Conservation (phyloP, 2,888 invertebrate species). For the Drosophila lacicola region DNA sequence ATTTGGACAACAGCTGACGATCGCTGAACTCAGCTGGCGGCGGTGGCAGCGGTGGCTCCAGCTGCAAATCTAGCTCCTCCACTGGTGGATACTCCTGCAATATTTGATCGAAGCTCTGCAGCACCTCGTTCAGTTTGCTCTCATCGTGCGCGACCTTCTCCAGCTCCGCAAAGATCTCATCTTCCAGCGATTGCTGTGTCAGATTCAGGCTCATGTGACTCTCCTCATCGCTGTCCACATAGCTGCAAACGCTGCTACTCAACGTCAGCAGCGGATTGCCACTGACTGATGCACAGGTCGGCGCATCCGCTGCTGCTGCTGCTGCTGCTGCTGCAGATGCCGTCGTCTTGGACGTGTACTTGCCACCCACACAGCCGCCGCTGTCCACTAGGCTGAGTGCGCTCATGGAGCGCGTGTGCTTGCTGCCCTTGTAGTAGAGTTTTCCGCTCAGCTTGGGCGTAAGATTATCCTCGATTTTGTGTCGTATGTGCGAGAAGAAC, state of each 20-base stretch:
- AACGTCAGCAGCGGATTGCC: constrained; percentile 28
- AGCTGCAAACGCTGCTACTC: constrained; percentile 61
- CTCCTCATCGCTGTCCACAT: constrained; percentile 83
- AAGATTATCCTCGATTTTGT: constrained; percentile 84
- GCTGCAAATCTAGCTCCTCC: constrained; percentile 22
- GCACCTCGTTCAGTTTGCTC: constrained; percentile 85
- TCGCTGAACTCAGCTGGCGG: constrained; percentile 55
- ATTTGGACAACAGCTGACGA: constrained; percentile 86
- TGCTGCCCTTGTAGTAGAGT: constrained; percentile 81
- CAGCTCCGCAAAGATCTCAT: constrained; percentile 85
- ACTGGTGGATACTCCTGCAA: constrained; percentile 85
- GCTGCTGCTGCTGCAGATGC: constrained; percentile 3
- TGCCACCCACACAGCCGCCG: constrained; percentile 62
- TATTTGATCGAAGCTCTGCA: constrained; percentile 87
- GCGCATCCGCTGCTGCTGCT: neutral
- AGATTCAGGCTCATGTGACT: constrained; percentile 77
- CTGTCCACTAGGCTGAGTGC: constrained; percentile 66
- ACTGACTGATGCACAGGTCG: constrained; percentile 1
- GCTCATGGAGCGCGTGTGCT: constrained; percentile 80
- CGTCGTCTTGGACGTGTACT: constrained; percentile 61
- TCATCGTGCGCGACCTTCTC: constrained; percentile 85
- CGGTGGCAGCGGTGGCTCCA: constrained; percentile 26
- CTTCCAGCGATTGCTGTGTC: constrained; percentile 83
- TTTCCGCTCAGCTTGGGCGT: constrained; percentile 82
- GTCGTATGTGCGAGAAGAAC: constrained; percentile 83